Conservation (phyloP, 2,888 invertebrate species). For the Hydraecia micacea region DNA sequence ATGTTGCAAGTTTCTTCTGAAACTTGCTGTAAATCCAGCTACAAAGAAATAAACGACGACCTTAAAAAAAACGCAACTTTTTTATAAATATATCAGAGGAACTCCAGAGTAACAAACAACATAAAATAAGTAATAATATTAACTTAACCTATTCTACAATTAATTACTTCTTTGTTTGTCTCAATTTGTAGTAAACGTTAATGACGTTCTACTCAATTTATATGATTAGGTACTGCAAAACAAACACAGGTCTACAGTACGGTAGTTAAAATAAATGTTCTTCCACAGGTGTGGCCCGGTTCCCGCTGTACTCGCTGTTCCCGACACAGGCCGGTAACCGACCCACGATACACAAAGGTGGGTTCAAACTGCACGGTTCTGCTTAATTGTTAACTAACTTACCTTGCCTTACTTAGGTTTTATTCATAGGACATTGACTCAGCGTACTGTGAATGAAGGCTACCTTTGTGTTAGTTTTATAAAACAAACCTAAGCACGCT, state of each 20-base stretch:
- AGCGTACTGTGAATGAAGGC: constrained; percentile 2
- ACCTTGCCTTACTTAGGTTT: constrained; percentile 28
- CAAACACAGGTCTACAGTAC: constrained; percentile 17
- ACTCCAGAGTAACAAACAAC: neutral
- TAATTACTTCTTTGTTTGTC: constrained; percentile 27
- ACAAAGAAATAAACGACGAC: neutral
- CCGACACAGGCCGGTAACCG: constrained; percentile 85
- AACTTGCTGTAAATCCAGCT: constrained; percentile 9
- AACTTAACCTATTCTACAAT: constrained; percentile 5
- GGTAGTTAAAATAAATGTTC: constrained; percentile 57
- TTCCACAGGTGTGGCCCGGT: constrained; percentile 91
- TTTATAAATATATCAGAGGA: too few relatives aligned
- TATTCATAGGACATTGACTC: constrained; percentile 48
- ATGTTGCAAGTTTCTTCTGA: neutral
- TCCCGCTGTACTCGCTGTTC: constrained; percentile 93
- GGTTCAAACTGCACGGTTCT: constrained; percentile 60
- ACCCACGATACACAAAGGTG: constrained; percentile 90
- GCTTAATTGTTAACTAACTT: constrained; percentile 43
- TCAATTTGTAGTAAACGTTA: constrained; percentile 14
- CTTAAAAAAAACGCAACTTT: too few relatives aligned
- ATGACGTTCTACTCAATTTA: constrained; percentile 30
- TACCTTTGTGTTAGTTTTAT: constrained; percentile 25
- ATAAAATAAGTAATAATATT: neutral
- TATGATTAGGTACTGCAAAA: constrained; percentile 12
- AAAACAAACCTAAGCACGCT: neutral